phyloP scores from a whole-genome alignment of 2,888 invertebrate genomes.

The Antheraea yamamai region DNA sequence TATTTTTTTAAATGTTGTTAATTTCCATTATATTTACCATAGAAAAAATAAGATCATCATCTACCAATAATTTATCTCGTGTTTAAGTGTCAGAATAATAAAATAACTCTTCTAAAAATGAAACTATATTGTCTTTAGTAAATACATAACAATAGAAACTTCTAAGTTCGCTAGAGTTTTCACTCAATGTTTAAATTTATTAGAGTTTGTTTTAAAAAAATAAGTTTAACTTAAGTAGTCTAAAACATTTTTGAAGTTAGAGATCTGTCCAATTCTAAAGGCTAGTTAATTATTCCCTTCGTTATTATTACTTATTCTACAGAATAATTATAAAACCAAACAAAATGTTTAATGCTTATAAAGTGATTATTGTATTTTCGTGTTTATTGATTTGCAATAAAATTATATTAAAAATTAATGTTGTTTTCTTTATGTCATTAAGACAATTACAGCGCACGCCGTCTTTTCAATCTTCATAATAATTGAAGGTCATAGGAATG shows the following conservation, averaged over 20 bases:
- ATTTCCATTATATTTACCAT: neutral
- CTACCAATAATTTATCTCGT: neutral
- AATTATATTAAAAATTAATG: conserved; percentile 29
- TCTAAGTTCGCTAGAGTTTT: neutral
- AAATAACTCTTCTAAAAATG: neutral
- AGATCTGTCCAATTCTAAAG: neutral
- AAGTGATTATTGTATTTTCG: conserved; percentile 19
- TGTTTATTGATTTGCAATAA: conserved; percentile 43
- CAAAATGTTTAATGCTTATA: conserved; percentile 22
- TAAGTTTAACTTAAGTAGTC: no score
- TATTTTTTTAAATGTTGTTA: neutral
- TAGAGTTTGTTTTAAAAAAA: neutral
- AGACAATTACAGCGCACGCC: conserved; percentile 22
- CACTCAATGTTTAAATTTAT: neutral
- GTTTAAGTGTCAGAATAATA: neutral
- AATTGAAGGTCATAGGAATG: conserved; percentile 19
- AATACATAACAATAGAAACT: neutral
- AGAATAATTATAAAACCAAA: neutral
- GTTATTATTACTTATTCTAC: no score
- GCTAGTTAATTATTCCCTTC: no score
- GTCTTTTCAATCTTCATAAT: conserved; percentile 25
- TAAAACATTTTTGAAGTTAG: no score
- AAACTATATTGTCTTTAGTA: neutral
- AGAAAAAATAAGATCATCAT: neutral
- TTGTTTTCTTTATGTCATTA: conserved; percentile 25